Evolutionary conservation across 2,113 vertebrate genomes (phyloP).

Genomic region (Pseudopodoces humilis): DNA sequence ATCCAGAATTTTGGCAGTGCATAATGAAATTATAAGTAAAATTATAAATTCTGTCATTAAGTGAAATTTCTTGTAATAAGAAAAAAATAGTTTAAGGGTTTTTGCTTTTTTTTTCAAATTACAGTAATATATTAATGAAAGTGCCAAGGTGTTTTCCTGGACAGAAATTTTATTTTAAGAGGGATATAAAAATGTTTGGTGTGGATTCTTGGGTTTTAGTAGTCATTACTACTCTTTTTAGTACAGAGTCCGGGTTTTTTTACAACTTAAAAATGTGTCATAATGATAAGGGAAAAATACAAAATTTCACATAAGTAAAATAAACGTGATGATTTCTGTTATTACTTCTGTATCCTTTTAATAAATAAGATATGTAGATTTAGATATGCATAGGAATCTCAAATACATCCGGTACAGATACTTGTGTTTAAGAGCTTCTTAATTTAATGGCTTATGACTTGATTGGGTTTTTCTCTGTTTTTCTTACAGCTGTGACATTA

Average conservation of each 20-base stretch:
- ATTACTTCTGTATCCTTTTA: neutral
- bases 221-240: neutral
- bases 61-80: neutral
- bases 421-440: neutral
- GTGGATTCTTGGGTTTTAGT: neutral
- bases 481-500: conserved; percentile 87
- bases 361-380: neutral
- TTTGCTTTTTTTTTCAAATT: neutral
- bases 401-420: neutral
- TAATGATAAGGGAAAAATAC: neutral
- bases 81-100: neutral
- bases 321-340: neutral
- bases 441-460: neutral
- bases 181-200: neutral
- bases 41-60: neutral
- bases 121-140: neutral
- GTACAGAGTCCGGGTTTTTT: neutral
- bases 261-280: neutral
- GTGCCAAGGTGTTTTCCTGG: neutral
- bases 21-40: neutral
- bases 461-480: conserved; percentile 42
- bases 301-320: neutral
- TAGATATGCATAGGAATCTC: neutral
- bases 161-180: neutral
- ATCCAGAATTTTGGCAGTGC: neutral